Evolutionary conservation across 2,113 vertebrate genomes (phyloP).

Genomic region (Ariopsis seemanni): DNA sequence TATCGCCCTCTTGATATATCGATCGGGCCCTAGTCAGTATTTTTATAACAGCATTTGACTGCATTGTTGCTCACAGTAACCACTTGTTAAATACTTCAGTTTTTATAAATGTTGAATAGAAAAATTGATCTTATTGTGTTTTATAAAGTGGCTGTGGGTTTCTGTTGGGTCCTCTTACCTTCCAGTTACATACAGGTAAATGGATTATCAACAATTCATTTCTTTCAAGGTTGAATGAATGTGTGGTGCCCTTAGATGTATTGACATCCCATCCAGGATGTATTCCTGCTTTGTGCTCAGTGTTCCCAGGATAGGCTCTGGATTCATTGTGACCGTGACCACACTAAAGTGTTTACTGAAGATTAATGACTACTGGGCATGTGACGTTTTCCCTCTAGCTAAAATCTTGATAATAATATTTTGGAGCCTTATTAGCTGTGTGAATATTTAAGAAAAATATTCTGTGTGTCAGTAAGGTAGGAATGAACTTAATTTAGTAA

Average conservation of each 20-base stretch:
- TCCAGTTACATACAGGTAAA: neutral
- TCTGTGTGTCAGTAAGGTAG: neutral
- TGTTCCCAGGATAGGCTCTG: neutral
- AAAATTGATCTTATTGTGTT: no score
- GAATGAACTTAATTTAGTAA: neutral
- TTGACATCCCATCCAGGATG: neutral
- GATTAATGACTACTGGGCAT: neutral
- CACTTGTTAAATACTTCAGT: neutral
- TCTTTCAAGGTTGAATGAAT: neutral
- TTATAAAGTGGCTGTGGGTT: neutral
- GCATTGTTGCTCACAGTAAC: neutral
- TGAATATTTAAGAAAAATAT: neutral
- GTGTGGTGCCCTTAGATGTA: neutral
- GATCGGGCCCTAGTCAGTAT: no score
- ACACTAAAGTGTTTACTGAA: neutral
- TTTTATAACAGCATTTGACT: neutral
- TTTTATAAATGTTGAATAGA: neutral
- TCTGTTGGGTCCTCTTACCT: neutral
- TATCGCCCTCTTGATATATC: no score
- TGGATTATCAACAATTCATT: neutral
- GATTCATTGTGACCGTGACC: neutral
- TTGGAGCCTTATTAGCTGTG: neutral
- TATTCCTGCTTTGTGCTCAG: neutral
- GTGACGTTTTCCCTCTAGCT: neutral
- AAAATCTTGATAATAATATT: neutral